phyloP scores from a whole-genome alignment of 2,797 vertebrate species.

The Falco novaeseelandiae region DNA sequence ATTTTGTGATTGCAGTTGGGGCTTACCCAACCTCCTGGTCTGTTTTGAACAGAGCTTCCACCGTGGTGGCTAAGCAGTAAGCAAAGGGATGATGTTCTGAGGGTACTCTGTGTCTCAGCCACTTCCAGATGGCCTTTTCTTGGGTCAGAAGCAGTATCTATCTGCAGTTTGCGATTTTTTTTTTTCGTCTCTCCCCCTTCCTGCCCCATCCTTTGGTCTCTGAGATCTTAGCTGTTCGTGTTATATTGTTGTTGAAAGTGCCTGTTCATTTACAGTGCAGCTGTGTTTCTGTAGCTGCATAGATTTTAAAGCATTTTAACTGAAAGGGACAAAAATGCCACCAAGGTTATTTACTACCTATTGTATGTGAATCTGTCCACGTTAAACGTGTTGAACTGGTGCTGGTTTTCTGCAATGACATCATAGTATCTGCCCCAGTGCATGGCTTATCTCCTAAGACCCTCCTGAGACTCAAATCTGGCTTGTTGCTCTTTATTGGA shows the following conservation, averaged over 20 bases:
- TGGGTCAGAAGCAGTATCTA: neutral
- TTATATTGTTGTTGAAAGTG: neutral
- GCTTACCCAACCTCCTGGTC: neutral
- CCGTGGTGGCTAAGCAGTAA: neutral
- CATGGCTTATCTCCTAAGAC: neutral
- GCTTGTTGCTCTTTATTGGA: slow-evolving; percentile 11
- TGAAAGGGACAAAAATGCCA: neutral
- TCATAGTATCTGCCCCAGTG: neutral
- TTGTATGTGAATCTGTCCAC: neutral
- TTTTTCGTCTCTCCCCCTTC: neutral
- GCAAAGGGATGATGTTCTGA: neutral
- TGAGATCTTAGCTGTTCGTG: neutral
- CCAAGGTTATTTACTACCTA: neutral
- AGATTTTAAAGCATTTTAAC: neutral
- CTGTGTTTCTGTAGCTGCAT: neutral
- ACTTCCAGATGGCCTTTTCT: neutral
- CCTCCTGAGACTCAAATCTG: neutral
- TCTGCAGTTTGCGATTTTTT: neutral
- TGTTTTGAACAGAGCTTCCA: neutral
- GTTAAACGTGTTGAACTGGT: slow-evolving; percentile 8
- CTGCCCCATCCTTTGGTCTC: neutral
- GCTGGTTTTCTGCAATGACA: neutral
- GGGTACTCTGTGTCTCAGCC: neutral
- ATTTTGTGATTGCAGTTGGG: neutral
- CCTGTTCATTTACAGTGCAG: neutral